A percentile compares a stretch with the other conserved stretches of the same genome.
Conservation (phyloP, 2,113 vertebrate species). For the Tiliqua scincoides region DNA sequence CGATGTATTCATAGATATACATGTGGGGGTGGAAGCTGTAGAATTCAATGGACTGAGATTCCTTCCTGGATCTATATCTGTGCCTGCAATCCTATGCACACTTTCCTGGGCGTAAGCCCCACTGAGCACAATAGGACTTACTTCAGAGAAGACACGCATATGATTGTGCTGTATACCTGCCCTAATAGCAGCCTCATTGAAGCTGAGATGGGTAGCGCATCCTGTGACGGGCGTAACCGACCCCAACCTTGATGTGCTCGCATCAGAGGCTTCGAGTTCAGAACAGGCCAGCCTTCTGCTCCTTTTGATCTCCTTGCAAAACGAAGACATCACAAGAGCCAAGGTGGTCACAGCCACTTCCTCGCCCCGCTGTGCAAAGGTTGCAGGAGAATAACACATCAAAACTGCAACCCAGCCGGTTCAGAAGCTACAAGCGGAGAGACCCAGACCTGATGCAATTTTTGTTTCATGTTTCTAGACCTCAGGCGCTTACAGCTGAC, state of each 20-base stretch:
- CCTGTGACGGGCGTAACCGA: neutral
- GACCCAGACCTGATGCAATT: neutral
- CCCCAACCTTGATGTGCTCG: no score
- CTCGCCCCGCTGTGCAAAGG: neutral
- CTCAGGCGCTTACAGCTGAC: neutral
- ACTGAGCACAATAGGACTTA: no score
- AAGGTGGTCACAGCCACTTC: neutral
- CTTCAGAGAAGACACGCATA: no score
- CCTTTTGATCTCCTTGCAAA: slow-evolving; percentile 3
- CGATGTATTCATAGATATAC: no score
- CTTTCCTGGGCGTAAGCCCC: no score
- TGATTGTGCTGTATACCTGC: no score
- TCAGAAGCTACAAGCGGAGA: neutral
- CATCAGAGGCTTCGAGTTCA: neutral
- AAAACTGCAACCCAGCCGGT: neutral
- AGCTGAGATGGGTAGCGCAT: neutral
- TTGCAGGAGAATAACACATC: neutral
- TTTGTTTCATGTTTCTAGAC: neutral
- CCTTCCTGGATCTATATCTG: no score
- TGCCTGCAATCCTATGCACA: no score
- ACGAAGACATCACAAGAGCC: neutral
- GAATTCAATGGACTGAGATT: no score
- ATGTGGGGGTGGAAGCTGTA: no score
- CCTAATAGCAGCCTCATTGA: neutral
- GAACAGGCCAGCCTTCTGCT: neutral